Evolutionary conservation across 2,797 vertebrate species (phyloP), one percentile per base, ranked within the genome.

Genomic region (Champsocephalus gunnari): DNA sequence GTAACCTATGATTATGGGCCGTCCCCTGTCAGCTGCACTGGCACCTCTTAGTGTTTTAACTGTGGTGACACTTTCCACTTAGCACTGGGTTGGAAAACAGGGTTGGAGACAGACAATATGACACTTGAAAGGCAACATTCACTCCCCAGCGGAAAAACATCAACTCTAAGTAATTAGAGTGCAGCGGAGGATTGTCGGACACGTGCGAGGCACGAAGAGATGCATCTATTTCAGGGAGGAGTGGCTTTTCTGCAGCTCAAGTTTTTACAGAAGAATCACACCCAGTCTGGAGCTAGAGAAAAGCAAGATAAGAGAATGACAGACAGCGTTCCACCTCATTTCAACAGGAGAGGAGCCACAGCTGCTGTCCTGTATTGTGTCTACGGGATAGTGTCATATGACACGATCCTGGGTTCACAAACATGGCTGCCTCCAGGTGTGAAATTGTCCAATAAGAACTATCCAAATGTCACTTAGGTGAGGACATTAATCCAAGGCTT

Each of bases 161-260:
- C 2, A 16, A 45, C 28, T 5, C 28, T 28, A 21, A 66, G 47
- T 76, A 92, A 92, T 92, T 89, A 89, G 90, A 87, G 73, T 0
- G 7, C n/a, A 55, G 0, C 0, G 4, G 86, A 83, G 86, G 78
- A 89, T 90, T 92, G 12, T 92, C 16, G 81, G 56, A 49, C 80
- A 62, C 24, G 38, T 57, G 84, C 91, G 89, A 77, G 83, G 73
- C 66, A 82, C 82, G 82, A 81, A n/a, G 77, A 79, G 73, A 45
- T 71, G 43, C 9, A 3, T 65, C 49, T 71, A 28, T 54, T 77
- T 68, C 44, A 59, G 34, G 43, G 47, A 64, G 73, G 60, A 69
- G 56, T 1, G 12, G 28, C 32, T 59, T 73, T 65, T 13, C 43
- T 63, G 16, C 47, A n/a, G 60, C 56, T 41, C 8, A 19, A 51